phyloP scores from a whole-genome alignment of 2,888 invertebrate genomes.

The Gymnoscelis rufifasciata region DNA sequence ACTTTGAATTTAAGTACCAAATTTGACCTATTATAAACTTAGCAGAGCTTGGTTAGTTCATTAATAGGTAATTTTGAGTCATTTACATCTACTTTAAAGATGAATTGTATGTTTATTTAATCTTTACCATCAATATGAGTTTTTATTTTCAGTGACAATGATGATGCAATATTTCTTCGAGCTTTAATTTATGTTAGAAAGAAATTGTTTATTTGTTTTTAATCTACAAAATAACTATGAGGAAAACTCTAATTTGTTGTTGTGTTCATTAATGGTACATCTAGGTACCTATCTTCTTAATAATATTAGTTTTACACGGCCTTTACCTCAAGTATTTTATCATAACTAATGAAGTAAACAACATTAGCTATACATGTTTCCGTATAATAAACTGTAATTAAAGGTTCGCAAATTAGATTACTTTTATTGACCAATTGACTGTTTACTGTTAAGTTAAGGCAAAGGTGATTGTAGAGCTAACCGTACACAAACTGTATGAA shows the following conservation, averaged over 20 bases:
- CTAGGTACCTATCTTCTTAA: neutral
- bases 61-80: no score
- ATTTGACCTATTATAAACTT: conserved; percentile 35
- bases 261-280: conserved; percentile 1
- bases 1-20: conserved; percentile 55
- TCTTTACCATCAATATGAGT: no score
- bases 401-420: no score
- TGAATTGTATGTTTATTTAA: no score
- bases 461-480: conserved; percentile 63
- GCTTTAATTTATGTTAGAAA: conserved; percentile 44
- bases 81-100: no score
- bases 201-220: conserved; percentile 1
- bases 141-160: neutral
- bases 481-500: conserved; percentile 43
- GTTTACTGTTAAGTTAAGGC: conserved; percentile 24
- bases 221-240: conserved; percentile 5
- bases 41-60: no score
- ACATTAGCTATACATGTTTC: neutral
- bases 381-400: neutral
- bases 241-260: neutral
- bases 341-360: conserved; percentile 2
- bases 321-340: conserved; percentile 10
- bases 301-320: no score
- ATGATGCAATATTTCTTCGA: conserved; percentile 16
- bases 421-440: conserved; percentile 5